These are phyloP conservation scores for Autographa gamma DNA, from an alignment of 2,888 invertebrate species.

Conservation along the genomic window DNA sequence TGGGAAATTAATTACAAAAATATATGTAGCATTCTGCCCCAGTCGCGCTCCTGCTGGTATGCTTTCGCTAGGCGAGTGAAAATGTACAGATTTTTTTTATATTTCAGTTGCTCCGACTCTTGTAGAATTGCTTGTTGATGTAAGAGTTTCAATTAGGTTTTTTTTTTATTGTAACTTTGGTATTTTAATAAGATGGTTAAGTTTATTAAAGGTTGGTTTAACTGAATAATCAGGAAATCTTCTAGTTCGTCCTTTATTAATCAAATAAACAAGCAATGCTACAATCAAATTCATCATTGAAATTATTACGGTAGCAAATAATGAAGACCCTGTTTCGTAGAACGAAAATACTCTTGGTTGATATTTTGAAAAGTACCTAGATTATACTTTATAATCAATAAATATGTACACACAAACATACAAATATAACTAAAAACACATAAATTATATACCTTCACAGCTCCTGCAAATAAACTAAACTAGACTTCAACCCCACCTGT, in stretches of 20 bases:
- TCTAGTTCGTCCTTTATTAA: no score
- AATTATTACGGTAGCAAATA: no score
- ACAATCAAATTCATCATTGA: no score
- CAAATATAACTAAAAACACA: background rate
- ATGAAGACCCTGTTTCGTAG: no score
- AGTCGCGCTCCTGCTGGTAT: conserved; percentile 29
- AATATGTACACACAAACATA: background rate
- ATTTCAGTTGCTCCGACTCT: conserved; percentile 22
- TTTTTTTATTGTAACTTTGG: background rate
- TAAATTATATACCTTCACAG: background rate
- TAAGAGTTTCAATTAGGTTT: conserved; percentile 10
- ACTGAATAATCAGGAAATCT: background rate
- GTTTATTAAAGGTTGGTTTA: background rate
- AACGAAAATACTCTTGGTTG: no score
- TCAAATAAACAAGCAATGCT: no score
- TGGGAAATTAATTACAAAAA: conserved; percentile 79
- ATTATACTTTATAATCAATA: no score
- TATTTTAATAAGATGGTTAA: background rate
- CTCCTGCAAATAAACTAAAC: background rate
- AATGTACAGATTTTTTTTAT: conserved; percentile 50
- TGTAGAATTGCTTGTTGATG: background rate
- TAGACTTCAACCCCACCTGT: background rate
- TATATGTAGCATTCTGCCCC: conserved; percentile 59
- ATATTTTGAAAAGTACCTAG: no score
- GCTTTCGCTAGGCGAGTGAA: conserved; percentile 35